Percentiles rank a stretch among this genome's conserved stretches.
Conservation (phyloP, 2,113 vertebrate species). For the Taxidea taxus region DNA sequence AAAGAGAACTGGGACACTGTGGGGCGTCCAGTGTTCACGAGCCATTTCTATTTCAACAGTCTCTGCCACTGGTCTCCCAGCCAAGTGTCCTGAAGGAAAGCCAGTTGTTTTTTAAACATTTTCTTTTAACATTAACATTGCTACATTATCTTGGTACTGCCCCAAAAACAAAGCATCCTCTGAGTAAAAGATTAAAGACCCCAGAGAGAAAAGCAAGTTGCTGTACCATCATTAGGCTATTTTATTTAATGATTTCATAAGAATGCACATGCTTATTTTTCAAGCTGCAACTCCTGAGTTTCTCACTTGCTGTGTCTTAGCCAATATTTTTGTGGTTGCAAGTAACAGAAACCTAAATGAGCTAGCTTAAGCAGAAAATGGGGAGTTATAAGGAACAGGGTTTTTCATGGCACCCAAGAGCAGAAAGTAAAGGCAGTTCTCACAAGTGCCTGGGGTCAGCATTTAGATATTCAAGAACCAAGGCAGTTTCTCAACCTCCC, state of each 20-base stretch:
- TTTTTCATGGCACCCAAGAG: neutral
- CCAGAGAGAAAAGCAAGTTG: neutral
- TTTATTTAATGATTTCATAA: neutral
- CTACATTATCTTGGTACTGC: neutral
- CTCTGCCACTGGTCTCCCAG: neutral
- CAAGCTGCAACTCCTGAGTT: neutral
- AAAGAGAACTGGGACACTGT: neutral
- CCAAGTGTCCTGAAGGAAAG: neutral
- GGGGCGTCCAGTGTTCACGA: neutral
- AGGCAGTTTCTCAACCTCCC: neutral
- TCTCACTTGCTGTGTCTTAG: neutral
- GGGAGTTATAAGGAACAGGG: neutral
- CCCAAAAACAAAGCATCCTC: neutral
- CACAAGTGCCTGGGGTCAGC: neutral
- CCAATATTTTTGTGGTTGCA: neutral
- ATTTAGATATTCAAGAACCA: neutral
- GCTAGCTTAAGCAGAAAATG: neutral
- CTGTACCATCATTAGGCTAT: neutral
- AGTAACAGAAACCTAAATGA: neutral
- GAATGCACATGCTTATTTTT: neutral
- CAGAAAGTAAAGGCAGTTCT: neutral
- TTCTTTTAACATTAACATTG: neutral
- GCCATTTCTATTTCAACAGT: neutral
- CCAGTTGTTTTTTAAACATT: neutral
- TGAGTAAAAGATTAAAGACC: neutral